Evolutionary conservation across 2,888 invertebrate species (phyloP).

Genomic region (Tethea ocularis): DNA sequence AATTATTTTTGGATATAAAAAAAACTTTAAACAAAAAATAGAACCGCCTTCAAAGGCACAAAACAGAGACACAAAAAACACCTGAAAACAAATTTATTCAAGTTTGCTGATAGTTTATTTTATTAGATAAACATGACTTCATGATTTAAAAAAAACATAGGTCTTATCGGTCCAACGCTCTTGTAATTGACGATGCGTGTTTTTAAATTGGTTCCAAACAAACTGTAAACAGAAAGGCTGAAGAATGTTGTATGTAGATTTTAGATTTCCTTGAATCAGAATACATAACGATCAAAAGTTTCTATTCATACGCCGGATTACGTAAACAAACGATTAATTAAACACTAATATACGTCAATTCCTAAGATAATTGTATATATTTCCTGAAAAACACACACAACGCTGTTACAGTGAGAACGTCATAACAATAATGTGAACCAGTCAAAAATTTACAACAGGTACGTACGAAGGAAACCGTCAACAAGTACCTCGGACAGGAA

Average conservation of each 20-base stretch:
- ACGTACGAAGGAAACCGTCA: neutral
- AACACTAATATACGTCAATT: neutral
- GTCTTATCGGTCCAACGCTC: conserved; percentile 13
- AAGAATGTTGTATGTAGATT: neutral
- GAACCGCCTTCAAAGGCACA: no score
- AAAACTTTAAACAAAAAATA: no score
- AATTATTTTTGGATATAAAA: neutral
- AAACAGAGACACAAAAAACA: neutral
- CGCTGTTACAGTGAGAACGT: neutral
- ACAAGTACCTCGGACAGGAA: neutral
- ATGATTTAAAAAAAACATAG: conserved; percentile 26
- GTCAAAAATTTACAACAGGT: neutral
- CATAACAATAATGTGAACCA: neutral
- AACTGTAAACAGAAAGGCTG: conserved; percentile 17
- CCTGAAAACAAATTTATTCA: conserved; percentile 13
- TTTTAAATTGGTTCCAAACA: conserved; percentile 21
- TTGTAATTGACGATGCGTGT: conserved; percentile 17
- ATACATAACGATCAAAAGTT: neutral
- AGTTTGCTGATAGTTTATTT: conserved; percentile 22
- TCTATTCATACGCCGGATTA: neutral
- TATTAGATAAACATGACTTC: conserved; percentile 25
- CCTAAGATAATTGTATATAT: neutral
- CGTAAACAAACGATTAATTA: conserved; percentile 2
- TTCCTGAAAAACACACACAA: neutral
- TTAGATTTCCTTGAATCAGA: neutral